phyloP scores from a whole-genome alignment of 2,888 invertebrate genomes.

The Heliconius erato region DNA sequence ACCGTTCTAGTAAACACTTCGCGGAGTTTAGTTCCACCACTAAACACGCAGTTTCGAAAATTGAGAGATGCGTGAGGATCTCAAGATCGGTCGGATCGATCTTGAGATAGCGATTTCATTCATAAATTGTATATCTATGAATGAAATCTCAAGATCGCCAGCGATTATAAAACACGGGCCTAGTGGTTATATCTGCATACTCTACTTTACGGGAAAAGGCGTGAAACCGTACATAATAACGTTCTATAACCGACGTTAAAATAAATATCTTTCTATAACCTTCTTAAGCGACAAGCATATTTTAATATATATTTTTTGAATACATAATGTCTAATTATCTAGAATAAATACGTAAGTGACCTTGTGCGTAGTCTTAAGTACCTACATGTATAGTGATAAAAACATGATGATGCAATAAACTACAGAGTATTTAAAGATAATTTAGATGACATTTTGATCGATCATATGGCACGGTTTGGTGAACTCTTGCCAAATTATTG shows the following conservation, averaged over 20 bases:
- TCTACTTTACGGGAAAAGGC: not conserved
- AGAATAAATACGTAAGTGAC: slow-evolving; percentile 27
- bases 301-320: not conserved
- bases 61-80: too few species aligned
- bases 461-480: slow-evolving; percentile 1
- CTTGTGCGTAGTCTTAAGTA: slow-evolving; percentile 15
- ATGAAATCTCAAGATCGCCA: too few species aligned
- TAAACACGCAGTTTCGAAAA: too few species aligned
- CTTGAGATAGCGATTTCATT: too few species aligned
- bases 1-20: too few species aligned
- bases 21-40: too few species aligned
- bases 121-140: too few species aligned
- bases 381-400: slow-evolving; percentile 24
- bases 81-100: too few species aligned
- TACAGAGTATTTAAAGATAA: not conserved
- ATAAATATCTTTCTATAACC: not conserved
- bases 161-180: too few species aligned
- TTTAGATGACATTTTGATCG: not conserved
- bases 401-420: slow-evolving; percentile 19
- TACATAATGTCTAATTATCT: not conserved
- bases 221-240: slow-evolving; percentile 1
- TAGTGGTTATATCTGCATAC: not conserved
- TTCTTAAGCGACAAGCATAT: not conserved
- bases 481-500: slow-evolving; percentile 9
- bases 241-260: not conserved